These are phyloP conservation scores for Pampus argenteus DNA, from an alignment of 2,797 vertebrate species.

Conservation along the genomic window DNA sequence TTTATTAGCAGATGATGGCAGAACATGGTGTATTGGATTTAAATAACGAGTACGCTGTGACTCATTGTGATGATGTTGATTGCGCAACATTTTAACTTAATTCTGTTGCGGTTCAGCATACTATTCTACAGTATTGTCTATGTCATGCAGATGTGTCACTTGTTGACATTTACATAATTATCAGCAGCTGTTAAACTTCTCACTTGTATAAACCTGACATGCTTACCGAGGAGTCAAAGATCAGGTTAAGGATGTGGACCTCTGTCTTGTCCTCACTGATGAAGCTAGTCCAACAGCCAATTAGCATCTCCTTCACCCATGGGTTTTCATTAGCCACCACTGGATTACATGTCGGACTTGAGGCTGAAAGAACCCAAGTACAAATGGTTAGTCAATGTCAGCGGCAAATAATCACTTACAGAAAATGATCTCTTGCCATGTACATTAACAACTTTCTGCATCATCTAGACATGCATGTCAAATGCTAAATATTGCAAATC, in stretches of 20 bases:
- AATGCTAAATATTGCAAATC: conserved; percentile 14
- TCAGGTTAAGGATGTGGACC: conserved; percentile 83
- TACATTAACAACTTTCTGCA: conserved; percentile 8
- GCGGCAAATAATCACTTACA: conserved; percentile 16
- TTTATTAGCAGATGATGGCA: conserved; percentile 35
- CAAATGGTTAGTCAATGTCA: conserved; percentile 48
- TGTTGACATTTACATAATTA: conserved; percentile 25
- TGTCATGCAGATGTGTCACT: background rate
- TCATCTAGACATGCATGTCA: conserved; percentile 31
- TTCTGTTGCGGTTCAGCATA: background rate
- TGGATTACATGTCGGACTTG: conserved; percentile 70
- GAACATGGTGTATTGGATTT: conserved; percentile 20
- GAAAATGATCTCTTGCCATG: conserved; percentile 16
- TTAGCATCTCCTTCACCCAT: conserved; percentile 62
- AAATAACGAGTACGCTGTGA: conserved; percentile 31
- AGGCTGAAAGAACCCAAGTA: conserved; percentile 68
- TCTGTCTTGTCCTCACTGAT: conserved; percentile 57
- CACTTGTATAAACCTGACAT: conserved; percentile 36
- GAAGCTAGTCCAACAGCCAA: conserved; percentile 82
- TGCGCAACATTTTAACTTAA: conserved; percentile 11
- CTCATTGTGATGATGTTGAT: conserved; percentile 13
- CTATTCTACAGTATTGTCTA: background rate
- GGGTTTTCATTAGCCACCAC: conserved; percentile 7
- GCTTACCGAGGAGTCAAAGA: conserved; percentile 51
- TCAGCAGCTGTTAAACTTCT: background rate